Conservation (phyloP, 2,888 invertebrate genomes). For the Drosophila engyochracea region DNA sequence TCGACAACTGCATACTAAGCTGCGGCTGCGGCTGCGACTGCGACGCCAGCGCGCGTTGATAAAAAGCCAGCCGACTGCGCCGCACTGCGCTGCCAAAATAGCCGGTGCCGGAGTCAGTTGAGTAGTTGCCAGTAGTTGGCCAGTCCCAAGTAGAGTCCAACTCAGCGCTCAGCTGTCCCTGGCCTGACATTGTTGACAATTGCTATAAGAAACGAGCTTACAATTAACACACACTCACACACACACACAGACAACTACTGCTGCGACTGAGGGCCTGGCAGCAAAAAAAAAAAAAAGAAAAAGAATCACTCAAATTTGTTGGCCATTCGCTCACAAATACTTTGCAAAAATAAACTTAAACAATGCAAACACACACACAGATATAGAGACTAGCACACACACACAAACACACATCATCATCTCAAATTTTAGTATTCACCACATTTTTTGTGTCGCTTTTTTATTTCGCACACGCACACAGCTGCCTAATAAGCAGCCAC, state of each 20-base stretch:
- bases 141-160: slow-evolving; percentile 19
- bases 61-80: slow-evolving; percentile 75
- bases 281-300: neutral
- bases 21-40: slow-evolving; percentile 52
- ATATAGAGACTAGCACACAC: slow-evolving; percentile 27
- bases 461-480: slow-evolving; percentile 70
- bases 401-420: slow-evolving; percentile 36
- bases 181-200: slow-evolving; percentile 72
- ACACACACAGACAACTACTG: neutral
- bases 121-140: slow-evolving; percentile 52
- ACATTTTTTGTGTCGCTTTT: slow-evolving; percentile 71
- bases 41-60: slow-evolving; percentile 79
- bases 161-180: slow-evolving; percentile 28
- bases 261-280: slow-evolving; percentile 14
- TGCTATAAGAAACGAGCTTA: slow-evolving; percentile 64
- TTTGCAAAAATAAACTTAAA: slow-evolving; percentile 41
- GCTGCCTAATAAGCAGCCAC: slow-evolving; percentile 51
- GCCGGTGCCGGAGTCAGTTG: slow-evolving; percentile 64
- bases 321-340: slow-evolving; percentile 44
- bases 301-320: slow-evolving; percentile 67
- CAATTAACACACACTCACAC: slow-evolving; percentile 52
- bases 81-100: slow-evolving; percentile 75
- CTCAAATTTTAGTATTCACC: slow-evolving; percentile 74
- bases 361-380: slow-evolving; percentile 51
- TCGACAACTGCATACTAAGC: slow-evolving; percentile 26